Percentiles rank a stretch among this genome's conserved stretches.
phyloP scores from a whole-genome alignment of 2,888 invertebrate species.

The Drosophila neoperkinsi region DNA sequence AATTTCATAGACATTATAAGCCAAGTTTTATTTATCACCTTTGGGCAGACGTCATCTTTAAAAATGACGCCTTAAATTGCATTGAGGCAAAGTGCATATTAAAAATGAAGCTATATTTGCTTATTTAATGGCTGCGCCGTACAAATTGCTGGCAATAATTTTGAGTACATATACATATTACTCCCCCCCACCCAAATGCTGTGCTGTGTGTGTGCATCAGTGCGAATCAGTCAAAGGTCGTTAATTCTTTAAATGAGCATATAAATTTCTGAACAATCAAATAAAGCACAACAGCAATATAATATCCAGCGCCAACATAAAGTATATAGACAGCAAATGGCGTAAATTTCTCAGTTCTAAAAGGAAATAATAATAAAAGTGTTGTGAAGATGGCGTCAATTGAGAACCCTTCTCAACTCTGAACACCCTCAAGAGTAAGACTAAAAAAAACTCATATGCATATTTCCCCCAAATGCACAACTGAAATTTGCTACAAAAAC shows the following conservation, averaged over 20 bases:
- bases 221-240: slow-evolving; percentile 79
- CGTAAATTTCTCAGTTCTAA: slow-evolving; percentile 27
- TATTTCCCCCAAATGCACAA: slow-evolving; percentile 21
- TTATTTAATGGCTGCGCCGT: slow-evolving; percentile 31
- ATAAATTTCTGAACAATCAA: slow-evolving; percentile 64
- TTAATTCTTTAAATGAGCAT: slow-evolving; percentile 75
- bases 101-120: slow-evolving; percentile 50
- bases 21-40: not conserved
- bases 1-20: not conserved
- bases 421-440: slow-evolving; percentile 21
- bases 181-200: not conserved
- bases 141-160: slow-evolving; percentile 76
- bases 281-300: slow-evolving; percentile 39
- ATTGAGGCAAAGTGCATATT: slow-evolving; percentile 37
- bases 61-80: slow-evolving; percentile 33
- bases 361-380: slow-evolving; percentile 19
- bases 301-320: slow-evolving; percentile 3
- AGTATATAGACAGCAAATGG: slow-evolving; percentile 33
- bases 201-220: slow-evolving; percentile 23
- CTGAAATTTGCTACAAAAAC: slow-evolving; percentile 25
- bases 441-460: slow-evolving; percentile 38
- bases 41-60: slow-evolving; percentile 9
- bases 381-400: slow-evolving; percentile 37
- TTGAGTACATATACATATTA: not conserved
- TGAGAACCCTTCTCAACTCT: slow-evolving; percentile 47